Evolutionary conservation across 2,797 vertebrate species (phyloP).

Genomic region (Catamblyrhynchus diadema): DNA sequence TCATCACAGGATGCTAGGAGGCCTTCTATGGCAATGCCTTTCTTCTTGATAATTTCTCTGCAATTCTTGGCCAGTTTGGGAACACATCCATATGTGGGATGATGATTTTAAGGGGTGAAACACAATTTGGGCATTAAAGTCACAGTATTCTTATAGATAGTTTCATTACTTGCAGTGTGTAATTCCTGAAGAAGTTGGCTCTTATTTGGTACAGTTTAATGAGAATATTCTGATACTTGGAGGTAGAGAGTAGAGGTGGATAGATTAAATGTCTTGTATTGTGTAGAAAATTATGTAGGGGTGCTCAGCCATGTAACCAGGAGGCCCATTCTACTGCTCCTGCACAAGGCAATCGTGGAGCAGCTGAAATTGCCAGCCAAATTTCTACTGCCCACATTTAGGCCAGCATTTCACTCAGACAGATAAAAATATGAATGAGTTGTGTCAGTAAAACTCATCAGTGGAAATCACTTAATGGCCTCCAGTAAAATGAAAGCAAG

Average conservation of each 20-base stretch:
- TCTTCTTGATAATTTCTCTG: not conserved
- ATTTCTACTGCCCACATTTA: not conserved
- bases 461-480: not conserved
- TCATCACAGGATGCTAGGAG: not conserved
- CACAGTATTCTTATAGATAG: not conserved
- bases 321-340: not conserved
- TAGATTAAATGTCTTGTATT: not conserved
- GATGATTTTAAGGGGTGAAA: not conserved
- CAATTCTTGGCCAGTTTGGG: not conserved
- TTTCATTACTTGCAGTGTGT: not conserved
- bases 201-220: not conserved
- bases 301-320: not conserved
- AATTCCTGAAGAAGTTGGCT: not conserved
- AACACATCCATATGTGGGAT: not conserved
- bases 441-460: not conserved
- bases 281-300: not conserved
- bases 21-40: not conserved
- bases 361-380: not conserved
- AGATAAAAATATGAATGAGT: not conserved
- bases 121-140: not conserved
- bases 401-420: not conserved
- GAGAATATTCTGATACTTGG: not conserved
- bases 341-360: not conserved
- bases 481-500: not conserved
- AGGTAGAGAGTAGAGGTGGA: not conserved